phyloP scores from a whole-genome alignment of 2,888 invertebrate species.

The Agrotis puta region DNA sequence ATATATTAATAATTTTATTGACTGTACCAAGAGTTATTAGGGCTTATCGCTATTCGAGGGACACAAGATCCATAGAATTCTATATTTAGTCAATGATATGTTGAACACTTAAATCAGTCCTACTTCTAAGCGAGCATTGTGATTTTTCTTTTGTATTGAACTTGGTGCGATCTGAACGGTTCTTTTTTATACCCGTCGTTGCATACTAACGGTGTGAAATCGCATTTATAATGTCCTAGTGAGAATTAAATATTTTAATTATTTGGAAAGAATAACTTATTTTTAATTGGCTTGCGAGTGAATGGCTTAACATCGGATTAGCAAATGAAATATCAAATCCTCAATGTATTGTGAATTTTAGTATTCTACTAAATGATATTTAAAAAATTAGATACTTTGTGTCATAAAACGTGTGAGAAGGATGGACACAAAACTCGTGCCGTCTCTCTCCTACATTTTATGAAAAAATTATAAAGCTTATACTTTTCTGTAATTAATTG shows the following conservation, averaged over 20 bases:
- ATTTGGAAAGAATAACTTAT: constrained; percentile 63
- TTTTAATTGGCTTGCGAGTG: constrained; percentile 22
- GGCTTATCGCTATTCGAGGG: too few relatives aligned
- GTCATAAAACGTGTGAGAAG: background rate
- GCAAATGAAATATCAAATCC: background rate
- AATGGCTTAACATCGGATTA: background rate
- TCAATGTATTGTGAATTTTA: background rate
- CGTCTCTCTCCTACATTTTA: background rate
- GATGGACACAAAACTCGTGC: background rate
- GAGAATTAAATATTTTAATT: constrained; percentile 56
- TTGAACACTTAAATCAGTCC: constrained; percentile 42
- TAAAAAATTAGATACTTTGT: too few relatives aligned
- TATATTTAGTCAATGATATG: background rate
- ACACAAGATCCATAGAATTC: too few relatives aligned
- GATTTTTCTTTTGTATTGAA: constrained; percentile 64
- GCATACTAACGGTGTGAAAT: constrained; percentile 72
- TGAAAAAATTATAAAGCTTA: background rate
- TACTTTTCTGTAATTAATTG: background rate
- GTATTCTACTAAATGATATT: too few relatives aligned
- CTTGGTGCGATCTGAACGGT: constrained; percentile 63
- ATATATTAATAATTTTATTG: too few relatives aligned
- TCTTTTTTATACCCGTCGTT: constrained; percentile 66
- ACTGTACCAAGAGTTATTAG: too few relatives aligned
- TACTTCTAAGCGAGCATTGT: constrained; percentile 60
- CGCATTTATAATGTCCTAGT: constrained; percentile 69